Evolutionary conservation across 2,888 invertebrate genomes (phyloP).

Genomic region (Ennomos fuscantarius): DNA sequence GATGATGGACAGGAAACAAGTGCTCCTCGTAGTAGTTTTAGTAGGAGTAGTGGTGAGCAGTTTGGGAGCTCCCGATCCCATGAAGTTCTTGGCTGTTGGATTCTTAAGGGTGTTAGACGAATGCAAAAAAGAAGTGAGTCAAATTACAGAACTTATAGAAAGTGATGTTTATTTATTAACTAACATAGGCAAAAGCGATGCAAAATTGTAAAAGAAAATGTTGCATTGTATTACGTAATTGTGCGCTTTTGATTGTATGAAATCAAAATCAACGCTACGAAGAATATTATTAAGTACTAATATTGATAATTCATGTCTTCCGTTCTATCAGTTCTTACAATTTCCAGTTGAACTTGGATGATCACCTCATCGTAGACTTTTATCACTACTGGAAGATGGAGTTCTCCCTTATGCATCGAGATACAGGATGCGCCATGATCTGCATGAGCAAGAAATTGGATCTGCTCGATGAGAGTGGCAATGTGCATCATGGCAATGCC

Average conservation of each 20-base stretch:
- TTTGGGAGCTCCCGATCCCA: conserved; percentile 53
- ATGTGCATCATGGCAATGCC: conserved; percentile 59
- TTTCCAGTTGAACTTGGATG: conserved; percentile 57
- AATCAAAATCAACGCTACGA: too few relatives aligned
- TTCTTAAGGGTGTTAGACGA: conserved; percentile 64
- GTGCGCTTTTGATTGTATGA: too few relatives aligned
- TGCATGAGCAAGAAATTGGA: conserved; percentile 66
- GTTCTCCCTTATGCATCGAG: conserved; percentile 54
- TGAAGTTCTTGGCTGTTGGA: conserved; percentile 58
- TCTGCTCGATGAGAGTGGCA: conserved; percentile 52
- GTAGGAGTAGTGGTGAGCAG: conserved; percentile 34
- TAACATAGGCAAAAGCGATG: too few relatives aligned
- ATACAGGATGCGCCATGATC: conserved; percentile 62
- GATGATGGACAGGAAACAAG: conserved; percentile 21
- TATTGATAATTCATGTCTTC: too few relatives aligned
- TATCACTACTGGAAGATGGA: conserved; percentile 71
- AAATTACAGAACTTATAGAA: too few relatives aligned
- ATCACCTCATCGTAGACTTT: conserved; percentile 59
- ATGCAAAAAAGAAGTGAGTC: conserved; percentile 61
- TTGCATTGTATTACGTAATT: neutral
- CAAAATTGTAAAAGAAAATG: too few relatives aligned
- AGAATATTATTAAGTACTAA: too few relatives aligned
- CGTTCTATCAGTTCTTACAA: too few relatives aligned
- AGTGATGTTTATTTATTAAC: too few relatives aligned
- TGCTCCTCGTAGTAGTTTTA: conserved; percentile 37